Base-by-base conservation (phyloP, 1,140 invertebrate species). In the Drosophila kepulauana region DNA sequence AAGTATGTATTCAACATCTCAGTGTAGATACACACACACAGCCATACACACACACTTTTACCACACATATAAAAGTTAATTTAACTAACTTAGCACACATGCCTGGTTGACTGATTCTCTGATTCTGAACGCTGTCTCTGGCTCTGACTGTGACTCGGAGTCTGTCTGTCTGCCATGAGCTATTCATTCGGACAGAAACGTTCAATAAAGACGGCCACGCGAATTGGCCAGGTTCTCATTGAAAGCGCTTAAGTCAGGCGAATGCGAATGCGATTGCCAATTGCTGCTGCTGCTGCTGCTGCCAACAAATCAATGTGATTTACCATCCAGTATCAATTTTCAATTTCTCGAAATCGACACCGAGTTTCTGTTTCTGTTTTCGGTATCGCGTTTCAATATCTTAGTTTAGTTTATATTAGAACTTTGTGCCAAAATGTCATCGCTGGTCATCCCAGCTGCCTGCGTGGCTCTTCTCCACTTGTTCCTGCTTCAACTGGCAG, bases 121-220 rank as follows among this genome's bases (percentile, higher is more conserved):
- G 58, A 46, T 64, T 59, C 54, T 61, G 62, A 33, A 41, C 57
- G 41, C 25, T 62, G 68, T n/a, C 54, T 66, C 35, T 38, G 35
- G n/a, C 54, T 57, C 54, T 54, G 68, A n/a, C 62, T 81, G 58
- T 75, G 51, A 56, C 61, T 66, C 46, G 74, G 82, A 79, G 77
- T 77, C 77, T 79, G 77, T 79, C 77, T 79, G 77, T 79, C 74
- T 79, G 73, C 59, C 45, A 30, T 57, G 28, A 38, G 59, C 77
- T 74, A 81, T 49, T 84, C 84, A 87, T 88, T 87, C 84, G 75
- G 81, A 84, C 84, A 73, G 84, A 87, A 87, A 89, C 84, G 43
- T 84, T 88, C 84, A 87, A 87, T 87, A 88, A 88, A 88, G 85
- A 88, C 85, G 67, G 84, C 85, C 84, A 88, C 85, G 78, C 78